Percentiles rank a stretch among this genome's conserved stretches.
Conservation (phyloP, 2,888 invertebrate species). For the Dexiosoma caninum region DNA sequence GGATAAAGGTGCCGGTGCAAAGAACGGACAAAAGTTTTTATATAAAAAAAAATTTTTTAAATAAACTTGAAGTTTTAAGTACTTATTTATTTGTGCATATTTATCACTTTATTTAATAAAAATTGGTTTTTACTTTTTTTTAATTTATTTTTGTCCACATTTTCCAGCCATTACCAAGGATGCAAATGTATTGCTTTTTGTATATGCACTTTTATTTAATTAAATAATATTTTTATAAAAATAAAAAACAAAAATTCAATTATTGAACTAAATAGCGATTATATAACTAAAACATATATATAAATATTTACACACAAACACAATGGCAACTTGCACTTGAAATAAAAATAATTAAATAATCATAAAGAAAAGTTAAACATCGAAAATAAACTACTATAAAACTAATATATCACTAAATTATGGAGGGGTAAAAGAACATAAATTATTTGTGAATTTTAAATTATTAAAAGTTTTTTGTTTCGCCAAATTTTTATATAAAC, state of each 20-base stretch:
- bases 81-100: no score
- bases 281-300: constrained; percentile 40
- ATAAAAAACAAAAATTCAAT: constrained; percentile 39
- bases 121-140: no score
- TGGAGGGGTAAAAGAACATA: constrained; percentile 12
- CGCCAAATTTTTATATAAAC: no score
- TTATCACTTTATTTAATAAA: no score
- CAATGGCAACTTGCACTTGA: constrained; percentile 46
- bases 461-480: no score
- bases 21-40: no score
- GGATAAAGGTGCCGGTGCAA: no score
- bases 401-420: constrained; percentile 4
- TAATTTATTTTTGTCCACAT: no score
- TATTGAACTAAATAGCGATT: constrained; percentile 22
- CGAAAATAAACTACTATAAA: constrained; percentile 25
- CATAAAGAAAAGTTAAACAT: constrained; percentile 22
- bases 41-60: no score
- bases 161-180: no score
- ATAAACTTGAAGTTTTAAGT: no score
- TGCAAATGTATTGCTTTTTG: constrained; percentile 9
- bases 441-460: neutral
- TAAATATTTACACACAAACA: constrained; percentile 55
- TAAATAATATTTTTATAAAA: constrained; percentile 28
- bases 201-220: constrained; percentile 27
- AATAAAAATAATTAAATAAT: constrained; percentile 41